These are phyloP conservation scores for Acyrthosiphon pisum DNA, from an alignment of 1,140 invertebrate species.

Conservation along the genomic window DNA sequence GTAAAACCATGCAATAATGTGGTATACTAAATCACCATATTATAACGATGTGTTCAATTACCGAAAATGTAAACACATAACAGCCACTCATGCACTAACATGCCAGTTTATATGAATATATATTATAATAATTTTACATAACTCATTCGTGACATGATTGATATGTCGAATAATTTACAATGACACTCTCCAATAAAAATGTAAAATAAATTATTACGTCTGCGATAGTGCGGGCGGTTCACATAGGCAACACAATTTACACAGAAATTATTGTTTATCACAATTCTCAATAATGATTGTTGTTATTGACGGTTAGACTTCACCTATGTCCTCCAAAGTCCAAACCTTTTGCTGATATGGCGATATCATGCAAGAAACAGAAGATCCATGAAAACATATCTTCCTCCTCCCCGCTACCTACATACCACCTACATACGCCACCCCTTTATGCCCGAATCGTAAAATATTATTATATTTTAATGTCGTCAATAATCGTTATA, in stretches of 20 bases:
- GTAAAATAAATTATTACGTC: background rate
- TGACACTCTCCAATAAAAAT: no score
- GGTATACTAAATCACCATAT: background rate
- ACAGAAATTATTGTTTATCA: background rate
- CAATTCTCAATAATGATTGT: background rate
- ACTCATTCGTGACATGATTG: background rate
- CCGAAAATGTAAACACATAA: background rate
- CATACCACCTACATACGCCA: background rate
- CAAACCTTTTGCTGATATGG: background rate
- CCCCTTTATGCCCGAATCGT: background rate
- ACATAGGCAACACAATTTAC: slow-evolving; percentile 26
- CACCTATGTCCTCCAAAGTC: background rate
- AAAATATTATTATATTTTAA: background rate
- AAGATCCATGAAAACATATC: background rate
- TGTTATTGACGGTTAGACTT: background rate
- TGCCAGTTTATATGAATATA: background rate
- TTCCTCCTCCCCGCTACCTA: background rate
- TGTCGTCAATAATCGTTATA: slow-evolving; percentile 60
- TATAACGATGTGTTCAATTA: background rate
- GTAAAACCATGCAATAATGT: background rate
- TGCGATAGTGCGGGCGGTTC: background rate
- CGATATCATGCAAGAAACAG: background rate
- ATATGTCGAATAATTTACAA: background rate
- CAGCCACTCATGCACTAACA: background rate
- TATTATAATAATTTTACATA: background rate